Evolutionary conservation across 2,113 vertebrate genomes (phyloP).

Genomic region (Gallinago undulata): DNA sequence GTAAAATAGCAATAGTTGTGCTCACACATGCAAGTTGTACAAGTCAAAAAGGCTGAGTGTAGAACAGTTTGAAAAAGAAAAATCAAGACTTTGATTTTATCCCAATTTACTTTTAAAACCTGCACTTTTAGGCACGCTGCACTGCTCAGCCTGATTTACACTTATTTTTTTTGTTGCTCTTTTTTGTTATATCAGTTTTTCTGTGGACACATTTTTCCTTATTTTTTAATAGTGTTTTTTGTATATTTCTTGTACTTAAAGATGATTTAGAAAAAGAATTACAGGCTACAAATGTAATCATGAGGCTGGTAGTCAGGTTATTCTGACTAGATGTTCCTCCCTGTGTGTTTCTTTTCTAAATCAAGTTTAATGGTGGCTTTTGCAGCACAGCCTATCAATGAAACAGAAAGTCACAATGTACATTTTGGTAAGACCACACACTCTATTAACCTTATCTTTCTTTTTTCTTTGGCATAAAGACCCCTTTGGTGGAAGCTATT

Average conservation of each 20-base stretch:
- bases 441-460: neutral
- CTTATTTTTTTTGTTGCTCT: neutral
- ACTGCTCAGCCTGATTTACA: neutral
- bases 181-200: neutral
- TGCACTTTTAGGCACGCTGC: neutral
- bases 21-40: neutral
- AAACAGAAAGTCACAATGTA: neutral
- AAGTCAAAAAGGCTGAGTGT: neutral
- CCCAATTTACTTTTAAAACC: neutral
- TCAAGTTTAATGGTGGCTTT: neutral
- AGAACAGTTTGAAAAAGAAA: neutral
- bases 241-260: neutral
- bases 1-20: neutral
- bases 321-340: neutral
- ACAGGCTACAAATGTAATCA: neutral
- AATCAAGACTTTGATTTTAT: neutral
- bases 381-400: neutral
- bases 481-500: neutral
- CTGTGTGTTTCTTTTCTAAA: neutral
- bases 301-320: neutral
- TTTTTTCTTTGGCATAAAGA: neutral
- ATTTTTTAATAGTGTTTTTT: neutral
- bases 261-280: neutral
- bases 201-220: rapidly evolving
- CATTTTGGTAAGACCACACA: neutral